Evolutionary conservation across 2,888 invertebrate genomes (phyloP), one percentile per base, ranked within the genome.

Genomic region (Ecdyonurus torrentis): DNA sequence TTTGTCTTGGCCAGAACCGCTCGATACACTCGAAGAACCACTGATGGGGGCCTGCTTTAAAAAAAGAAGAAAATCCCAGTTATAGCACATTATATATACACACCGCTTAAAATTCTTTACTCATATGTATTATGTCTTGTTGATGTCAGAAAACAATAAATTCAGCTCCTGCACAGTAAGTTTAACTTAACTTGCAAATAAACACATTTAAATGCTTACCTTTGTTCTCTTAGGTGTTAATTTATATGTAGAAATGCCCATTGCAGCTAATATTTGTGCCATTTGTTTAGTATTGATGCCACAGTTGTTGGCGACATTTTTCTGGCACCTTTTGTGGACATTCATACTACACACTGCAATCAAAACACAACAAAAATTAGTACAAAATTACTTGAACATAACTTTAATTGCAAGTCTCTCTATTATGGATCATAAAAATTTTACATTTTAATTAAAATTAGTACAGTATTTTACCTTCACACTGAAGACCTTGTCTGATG

Each of bases 261-360:
- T 87, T 73, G 87, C 86, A 72, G 85, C 87, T 69, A 98, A 83
- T 70, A 96, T 89, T 74, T 91, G 89, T 2, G 95, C 97, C 92
- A 99, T 89, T 76, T 87, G 86, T 76, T 95, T 93, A 63, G 94
- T 92, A 79, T 99, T 92, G 76, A 97, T 94, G 71, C 99, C 98
- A 78, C 99, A 99, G 77, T 96, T 98, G 79, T 98, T 98, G 66
- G 98, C 97, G 67, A 99, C 98, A 78, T 99, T 99, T 77, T 94
- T 94, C 79, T 96, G 92, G 77, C 99, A 99, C 64, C 98, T 84
- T 77, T 98, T 98, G 81, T 99, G 98, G 66, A 98, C 95, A 79
- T 98, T 98, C 83, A 98, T 86, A 69, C 86, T 89, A 76, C 99
- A 99, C 68, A 88, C 95, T 86, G 78, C 2, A 72, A 66, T 64